Evolutionary conservation across 2,113 vertebrate genomes (phyloP).

Genomic region (Prunella himalayana): DNA sequence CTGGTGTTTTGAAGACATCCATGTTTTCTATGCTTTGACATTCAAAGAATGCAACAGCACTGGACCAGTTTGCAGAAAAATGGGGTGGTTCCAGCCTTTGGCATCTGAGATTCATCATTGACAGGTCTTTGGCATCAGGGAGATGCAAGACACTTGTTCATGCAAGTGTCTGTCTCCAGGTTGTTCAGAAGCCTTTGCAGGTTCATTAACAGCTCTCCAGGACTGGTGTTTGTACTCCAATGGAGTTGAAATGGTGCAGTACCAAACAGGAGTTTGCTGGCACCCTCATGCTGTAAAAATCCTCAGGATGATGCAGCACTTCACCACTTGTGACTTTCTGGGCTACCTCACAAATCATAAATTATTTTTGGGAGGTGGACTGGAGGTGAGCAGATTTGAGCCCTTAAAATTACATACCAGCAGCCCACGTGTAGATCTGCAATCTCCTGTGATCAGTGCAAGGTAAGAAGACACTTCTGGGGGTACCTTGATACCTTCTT

Average conservation of each 20-base stretch:
- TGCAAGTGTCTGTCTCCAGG: background rate
- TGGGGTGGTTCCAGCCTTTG: background rate
- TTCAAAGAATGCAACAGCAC: background rate
- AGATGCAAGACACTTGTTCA: background rate
- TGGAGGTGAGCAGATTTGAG: background rate
- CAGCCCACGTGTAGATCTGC: background rate
- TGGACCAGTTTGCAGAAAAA: background rate
- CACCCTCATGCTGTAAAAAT: background rate
- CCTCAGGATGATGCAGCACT: background rate
- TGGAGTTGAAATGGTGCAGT: background rate
- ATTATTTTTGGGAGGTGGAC: background rate
- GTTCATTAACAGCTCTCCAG: background rate
- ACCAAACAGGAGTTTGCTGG: background rate
- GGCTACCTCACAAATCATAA: background rate
- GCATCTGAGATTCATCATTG: background rate
- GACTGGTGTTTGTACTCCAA: background rate
- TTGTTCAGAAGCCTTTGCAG: background rate
- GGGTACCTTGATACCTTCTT: background rate
- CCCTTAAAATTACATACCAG: background rate
- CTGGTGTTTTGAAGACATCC: background rate
- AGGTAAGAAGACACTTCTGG: background rate
- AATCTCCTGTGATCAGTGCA: background rate
- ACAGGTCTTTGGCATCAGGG: background rate
- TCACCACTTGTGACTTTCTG: background rate
- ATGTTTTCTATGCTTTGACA: background rate